Conservation (phyloP, 2,113 vertebrate species). For the Phalacrocorax carbo region DNA sequence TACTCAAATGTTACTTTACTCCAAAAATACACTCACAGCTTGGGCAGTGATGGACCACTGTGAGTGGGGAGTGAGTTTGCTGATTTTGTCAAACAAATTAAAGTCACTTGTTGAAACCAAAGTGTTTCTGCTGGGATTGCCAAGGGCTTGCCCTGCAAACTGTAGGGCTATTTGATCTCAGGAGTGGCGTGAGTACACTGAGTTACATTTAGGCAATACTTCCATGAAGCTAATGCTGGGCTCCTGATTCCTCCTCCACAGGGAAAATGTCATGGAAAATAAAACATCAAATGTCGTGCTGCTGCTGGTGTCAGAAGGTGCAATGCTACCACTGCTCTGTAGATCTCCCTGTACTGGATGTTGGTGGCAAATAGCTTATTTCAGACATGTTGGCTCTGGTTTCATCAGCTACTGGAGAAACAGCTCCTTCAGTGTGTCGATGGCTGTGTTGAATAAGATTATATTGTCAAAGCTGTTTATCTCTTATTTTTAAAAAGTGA, state of each 20-base stretch:
- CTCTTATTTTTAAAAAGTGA: not conserved
- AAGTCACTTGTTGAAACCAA: not conserved
- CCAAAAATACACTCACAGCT: not conserved
- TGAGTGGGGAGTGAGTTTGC: not conserved
- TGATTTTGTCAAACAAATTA: not conserved
- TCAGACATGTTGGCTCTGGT: not conserved
- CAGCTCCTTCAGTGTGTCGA: not conserved
- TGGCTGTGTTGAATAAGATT: accelerated
- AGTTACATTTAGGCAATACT: not conserved
- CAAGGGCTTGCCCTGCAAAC: not conserved
- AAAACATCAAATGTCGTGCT: accelerated
- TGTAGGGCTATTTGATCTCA: not conserved
- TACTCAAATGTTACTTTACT: not conserved
- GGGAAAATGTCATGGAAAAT: not conserved
- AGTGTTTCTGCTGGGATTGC: not conserved
- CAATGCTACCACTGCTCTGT: not conserved
- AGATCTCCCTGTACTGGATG: too few species aligned
- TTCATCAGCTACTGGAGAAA: not conserved
- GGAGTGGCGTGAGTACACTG: not conserved
- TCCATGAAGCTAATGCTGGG: not conserved
- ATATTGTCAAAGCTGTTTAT: not conserved
- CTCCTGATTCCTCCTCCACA: not conserved
- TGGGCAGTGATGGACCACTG: not conserved
- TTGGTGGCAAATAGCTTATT: not conserved
- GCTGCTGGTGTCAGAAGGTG: not conserved